These are phyloP conservation scores for Reticulitermes lucifugus DNA, from an alignment of 2,888 invertebrate genomes.

Conservation along the genomic window DNA sequence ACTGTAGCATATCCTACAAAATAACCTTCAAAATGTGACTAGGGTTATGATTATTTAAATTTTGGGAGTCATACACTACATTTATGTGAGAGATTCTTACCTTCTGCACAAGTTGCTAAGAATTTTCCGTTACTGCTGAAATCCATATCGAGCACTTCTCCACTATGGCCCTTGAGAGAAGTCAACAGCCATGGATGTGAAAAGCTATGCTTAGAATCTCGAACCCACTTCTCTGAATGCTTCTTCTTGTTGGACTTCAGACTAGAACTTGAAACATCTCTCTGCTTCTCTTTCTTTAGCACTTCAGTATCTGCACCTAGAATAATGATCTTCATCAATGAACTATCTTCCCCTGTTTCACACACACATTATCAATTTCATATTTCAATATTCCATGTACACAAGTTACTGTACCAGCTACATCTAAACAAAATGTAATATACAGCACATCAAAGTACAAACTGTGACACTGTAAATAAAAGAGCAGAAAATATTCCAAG, in stretches of 20 bases:
- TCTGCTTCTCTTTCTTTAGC: slow-evolving; percentile 59
- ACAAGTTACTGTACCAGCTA: too few relatives aligned
- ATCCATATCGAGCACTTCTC: slow-evolving; percentile 79
- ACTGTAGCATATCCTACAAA: too few relatives aligned
- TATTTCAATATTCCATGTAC: too few relatives aligned
- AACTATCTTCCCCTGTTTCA: too few relatives aligned
- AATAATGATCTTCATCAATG: neutral
- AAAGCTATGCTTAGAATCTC: slow-evolving; percentile 66
- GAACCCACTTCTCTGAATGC: slow-evolving; percentile 56
- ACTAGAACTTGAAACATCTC: slow-evolving; percentile 60
- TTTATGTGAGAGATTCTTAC: slow-evolving; percentile 66
- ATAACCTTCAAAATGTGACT: too few relatives aligned
- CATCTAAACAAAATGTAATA: too few relatives aligned
- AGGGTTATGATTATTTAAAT: too few relatives aligned
- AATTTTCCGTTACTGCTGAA: slow-evolving; percentile 89
- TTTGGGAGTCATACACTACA: too few relatives aligned
- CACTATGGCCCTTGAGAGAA: slow-evolving; percentile 85
- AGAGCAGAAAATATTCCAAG: too few relatives aligned
- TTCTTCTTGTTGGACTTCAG: slow-evolving; percentile 63
- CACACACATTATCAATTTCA: too few relatives aligned
- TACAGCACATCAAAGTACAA: too few relatives aligned
- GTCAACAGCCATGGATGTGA: slow-evolving; percentile 84
- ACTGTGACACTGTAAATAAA: too few relatives aligned
- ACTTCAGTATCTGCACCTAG: slow-evolving; percentile 38
- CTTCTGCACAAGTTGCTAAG: slow-evolving; percentile 85